Evolutionary conservation across 2,113 vertebrate genomes (phyloP).

Genomic region (Macquaria australasica): DNA sequence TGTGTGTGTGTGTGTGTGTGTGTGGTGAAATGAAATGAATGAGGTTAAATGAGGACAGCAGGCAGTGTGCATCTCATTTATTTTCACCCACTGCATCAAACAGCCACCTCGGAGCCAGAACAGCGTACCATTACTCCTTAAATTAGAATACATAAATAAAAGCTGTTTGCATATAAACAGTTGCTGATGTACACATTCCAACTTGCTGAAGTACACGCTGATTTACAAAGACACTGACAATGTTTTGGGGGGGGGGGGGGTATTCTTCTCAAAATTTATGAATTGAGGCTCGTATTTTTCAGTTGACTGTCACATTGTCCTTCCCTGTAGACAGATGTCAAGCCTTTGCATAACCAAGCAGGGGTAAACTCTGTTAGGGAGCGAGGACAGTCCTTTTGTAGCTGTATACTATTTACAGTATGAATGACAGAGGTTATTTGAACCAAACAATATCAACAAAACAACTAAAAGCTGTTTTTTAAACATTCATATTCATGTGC

Average conservation of each 20-base stretch:
- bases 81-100: constrained; percentile 67
- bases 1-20: constrained; percentile 6
- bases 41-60: constrained; percentile 53
- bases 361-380: constrained; percentile 52
- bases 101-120: constrained; percentile 58
- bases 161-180: constrained; percentile 80
- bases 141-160: constrained; percentile 85
- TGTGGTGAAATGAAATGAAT: background rate
- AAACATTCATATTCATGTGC: constrained; percentile 76
- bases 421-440: constrained; percentile 50
- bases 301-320: constrained; percentile 38
- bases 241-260: background rate
- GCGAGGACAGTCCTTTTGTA: constrained; percentile 34
- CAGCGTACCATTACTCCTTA: constrained; percentile 73
- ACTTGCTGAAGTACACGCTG: constrained; percentile 60
- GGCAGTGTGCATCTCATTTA: constrained; percentile 75
- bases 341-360: constrained; percentile 74
- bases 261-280: constrained; percentile 56
- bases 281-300: constrained; percentile 42
- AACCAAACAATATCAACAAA: constrained; percentile 59
- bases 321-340: constrained; percentile 43
- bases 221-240: constrained; percentile 64
- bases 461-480: constrained; percentile 59
- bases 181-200: constrained; percentile 77
- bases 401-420: constrained; percentile 73